These are phyloP conservation scores for Steinernema carpocapsae DNA, from an alignment of 2,888 invertebrate genomes.

Conservation along the genomic window DNA sequence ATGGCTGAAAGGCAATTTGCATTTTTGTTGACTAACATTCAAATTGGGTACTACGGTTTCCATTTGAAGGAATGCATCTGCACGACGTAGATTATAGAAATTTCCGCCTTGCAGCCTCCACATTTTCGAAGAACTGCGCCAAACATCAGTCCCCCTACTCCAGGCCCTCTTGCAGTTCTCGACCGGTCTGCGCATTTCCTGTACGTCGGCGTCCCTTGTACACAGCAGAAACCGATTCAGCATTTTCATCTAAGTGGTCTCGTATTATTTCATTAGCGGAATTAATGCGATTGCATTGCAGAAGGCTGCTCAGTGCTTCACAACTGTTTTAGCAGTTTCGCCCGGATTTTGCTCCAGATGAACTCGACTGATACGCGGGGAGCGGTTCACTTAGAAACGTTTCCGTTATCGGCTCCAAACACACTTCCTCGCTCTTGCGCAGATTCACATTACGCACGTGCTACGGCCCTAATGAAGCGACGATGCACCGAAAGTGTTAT, in stretches of 20 bases:
- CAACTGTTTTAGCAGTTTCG: background rate
- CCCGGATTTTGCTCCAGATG: background rate
- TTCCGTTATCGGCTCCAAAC: constrained; percentile 24
- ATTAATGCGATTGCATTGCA: constrained; percentile 9
- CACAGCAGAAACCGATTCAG: too few species aligned
- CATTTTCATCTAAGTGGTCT: constrained; percentile 8
- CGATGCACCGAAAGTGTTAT: constrained; percentile 6
- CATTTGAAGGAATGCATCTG: too few species aligned
- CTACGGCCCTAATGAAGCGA: constrained; percentile 19
- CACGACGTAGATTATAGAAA: too few species aligned
- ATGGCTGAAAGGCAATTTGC: too few species aligned
- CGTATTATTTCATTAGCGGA: background rate
- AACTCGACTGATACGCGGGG: background rate
- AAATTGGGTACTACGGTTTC: too few species aligned
- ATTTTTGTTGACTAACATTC: too few species aligned
- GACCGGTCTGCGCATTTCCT: too few species aligned
- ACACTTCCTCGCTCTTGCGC: constrained; percentile 6
- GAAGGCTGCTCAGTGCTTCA: background rate
- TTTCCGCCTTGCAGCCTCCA: too few species aligned
- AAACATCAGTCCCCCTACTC: too few species aligned
- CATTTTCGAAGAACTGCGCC: too few species aligned
- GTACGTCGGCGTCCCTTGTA: too few species aligned
- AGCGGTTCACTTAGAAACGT: constrained; percentile 29
- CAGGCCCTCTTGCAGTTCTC: too few species aligned
- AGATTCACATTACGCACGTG: background rate